A percentile compares a stretch with the other conserved stretches of the same genome.
Conservation (phyloP, 2,113 vertebrate species). For the Alectura lathami region DNA sequence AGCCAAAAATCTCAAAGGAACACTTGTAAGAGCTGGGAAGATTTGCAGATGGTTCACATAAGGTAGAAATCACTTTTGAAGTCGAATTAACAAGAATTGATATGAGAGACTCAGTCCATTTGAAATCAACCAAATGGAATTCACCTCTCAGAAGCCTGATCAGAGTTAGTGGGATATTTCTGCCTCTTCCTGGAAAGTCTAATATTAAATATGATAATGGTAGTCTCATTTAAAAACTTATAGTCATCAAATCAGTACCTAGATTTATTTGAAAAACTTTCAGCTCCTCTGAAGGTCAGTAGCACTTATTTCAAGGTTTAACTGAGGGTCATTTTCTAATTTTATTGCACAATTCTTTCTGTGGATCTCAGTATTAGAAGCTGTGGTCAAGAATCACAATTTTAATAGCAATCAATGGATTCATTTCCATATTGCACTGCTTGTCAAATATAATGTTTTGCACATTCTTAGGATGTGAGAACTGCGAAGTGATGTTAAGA, state of each 20-base stretch:
- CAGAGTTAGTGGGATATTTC: neutral
- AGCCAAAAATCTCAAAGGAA: neutral
- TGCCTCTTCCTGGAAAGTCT: neutral
- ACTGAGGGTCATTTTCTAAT: neutral
- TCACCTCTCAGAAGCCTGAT: neutral
- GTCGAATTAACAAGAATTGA: neutral
- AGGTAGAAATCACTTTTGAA: neutral
- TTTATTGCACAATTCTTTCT: neutral
- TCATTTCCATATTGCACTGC: neutral
- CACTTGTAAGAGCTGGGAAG: neutral
- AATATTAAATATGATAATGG: neutral
- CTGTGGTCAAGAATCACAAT: slow-evolving; percentile 10
- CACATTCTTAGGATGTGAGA: neutral
- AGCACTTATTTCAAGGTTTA: neutral
- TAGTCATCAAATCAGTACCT: neutral
- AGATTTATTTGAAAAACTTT: neutral
- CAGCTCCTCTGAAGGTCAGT: neutral
- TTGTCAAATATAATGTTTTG: neutral
- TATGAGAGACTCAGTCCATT: neutral
- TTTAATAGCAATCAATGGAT: neutral
- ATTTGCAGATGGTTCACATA: neutral
- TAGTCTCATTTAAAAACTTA: neutral
- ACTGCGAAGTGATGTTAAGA: neutral
- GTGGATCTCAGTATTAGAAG: neutral
- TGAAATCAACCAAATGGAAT: neutral